Evolutionary conservation across 2,888 invertebrate genomes (phyloP).

Genomic region (Himalopsyche kuldschensis): DNA sequence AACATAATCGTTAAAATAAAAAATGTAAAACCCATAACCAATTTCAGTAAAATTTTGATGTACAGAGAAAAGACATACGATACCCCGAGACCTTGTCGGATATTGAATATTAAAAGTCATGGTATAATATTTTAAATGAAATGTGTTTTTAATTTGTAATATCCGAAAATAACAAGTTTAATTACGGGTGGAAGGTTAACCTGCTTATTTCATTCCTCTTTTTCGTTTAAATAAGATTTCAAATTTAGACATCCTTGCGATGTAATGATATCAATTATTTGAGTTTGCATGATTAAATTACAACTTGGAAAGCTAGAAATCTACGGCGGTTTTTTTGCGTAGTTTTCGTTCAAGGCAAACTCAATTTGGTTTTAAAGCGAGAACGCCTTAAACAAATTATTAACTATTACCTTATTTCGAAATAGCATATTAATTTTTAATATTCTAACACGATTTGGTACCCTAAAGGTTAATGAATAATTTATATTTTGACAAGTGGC

Average conservation of each 20-base stretch:
- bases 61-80: no score
- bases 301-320: background rate
- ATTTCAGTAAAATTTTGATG: no score
- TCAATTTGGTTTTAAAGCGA: background rate
- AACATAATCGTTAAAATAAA: no score
- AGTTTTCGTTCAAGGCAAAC: background rate
- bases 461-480: background rate
- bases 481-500: background rate
- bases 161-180: background rate
- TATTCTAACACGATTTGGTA: background rate
- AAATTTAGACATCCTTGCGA: background rate
- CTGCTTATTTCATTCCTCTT: background rate
- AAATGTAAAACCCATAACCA: no score
- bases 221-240: background rate
- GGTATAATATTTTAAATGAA: background rate
- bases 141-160: background rate
- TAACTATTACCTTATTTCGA: background rate
- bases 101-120: background rate
- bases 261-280: background rate
- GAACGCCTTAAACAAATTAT: background rate
- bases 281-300: background rate
- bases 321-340: background rate
- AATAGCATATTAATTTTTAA: background rate
- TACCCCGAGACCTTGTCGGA: no score
- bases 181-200: background rate